Percentiles rank a stretch among this genome's conserved stretches.
These are phyloP conservation scores for Nebria brevicollis DNA, from an alignment of 2,888 invertebrate genomes.

Conservation along the genomic window DNA sequence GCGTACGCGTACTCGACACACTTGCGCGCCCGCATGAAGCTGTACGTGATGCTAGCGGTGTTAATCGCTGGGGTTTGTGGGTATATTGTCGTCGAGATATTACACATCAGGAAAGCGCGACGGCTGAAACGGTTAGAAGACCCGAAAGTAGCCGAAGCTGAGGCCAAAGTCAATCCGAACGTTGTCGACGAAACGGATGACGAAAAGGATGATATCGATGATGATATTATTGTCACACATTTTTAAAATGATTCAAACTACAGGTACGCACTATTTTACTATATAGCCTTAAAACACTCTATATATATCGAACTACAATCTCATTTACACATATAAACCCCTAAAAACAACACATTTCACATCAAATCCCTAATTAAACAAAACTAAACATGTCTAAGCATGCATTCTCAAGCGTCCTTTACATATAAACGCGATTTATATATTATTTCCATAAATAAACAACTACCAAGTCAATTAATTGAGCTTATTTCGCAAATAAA, in stretches of 20 bases:
- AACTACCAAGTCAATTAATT: too few species aligned
- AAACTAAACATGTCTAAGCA: too few species aligned
- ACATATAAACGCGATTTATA: too few species aligned
- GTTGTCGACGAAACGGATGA: constrained; percentile 82
- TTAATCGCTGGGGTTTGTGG: constrained; percentile 79
- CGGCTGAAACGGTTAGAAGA: constrained; percentile 79
- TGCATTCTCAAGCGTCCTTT: too few species aligned
- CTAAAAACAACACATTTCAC: too few species aligned
- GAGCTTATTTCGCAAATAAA: too few species aligned
- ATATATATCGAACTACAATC: too few species aligned
- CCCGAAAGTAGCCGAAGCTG: constrained; percentile 74
- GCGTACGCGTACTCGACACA: constrained; percentile 91
- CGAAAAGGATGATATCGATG: constrained; percentile 88
- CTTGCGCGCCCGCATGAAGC: constrained; percentile 85
- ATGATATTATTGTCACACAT: constrained; percentile 88
- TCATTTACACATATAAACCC: too few species aligned
- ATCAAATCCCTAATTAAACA: too few species aligned
- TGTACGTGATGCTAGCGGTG: constrained; percentile 84
- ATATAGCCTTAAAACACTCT: too few species aligned
- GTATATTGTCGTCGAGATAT: constrained; percentile 82
- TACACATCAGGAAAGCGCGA: constrained; percentile 83
- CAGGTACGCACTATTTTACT: neutral
- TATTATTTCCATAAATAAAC: too few species aligned
- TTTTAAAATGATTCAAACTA: constrained; percentile 65
- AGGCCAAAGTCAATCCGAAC: constrained; percentile 65